Evolutionary conservation across 2,113 vertebrate genomes (phyloP).

Genomic region (Chaetorhynchus papuensis): DNA sequence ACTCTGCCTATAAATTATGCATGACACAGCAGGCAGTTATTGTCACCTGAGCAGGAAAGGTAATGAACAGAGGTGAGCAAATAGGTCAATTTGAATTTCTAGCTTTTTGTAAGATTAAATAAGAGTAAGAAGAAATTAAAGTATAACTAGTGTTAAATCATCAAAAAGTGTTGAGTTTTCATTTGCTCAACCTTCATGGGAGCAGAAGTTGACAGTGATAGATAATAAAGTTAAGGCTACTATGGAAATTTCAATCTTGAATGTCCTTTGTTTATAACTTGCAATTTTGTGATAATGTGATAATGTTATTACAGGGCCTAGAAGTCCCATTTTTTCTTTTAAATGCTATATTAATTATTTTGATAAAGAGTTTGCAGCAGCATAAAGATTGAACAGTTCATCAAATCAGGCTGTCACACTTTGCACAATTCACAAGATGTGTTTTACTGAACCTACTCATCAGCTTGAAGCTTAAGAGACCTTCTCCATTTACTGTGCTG

Average conservation of each 20-base stretch:
- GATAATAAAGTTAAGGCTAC: neutral
- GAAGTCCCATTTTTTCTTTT: neutral
- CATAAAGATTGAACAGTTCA: neutral
- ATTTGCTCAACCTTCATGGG: fast-evolving
- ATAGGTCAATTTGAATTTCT: neutral
- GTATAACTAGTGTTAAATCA: neutral
- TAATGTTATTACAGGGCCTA: neutral
- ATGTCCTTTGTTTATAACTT: neutral
- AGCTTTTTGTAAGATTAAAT: neutral
- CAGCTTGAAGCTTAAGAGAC: neutral
- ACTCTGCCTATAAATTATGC: neutral
- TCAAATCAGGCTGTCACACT: neutral
- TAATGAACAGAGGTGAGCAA: neutral
- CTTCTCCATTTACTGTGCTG: neutral
- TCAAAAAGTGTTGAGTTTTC: neutral
- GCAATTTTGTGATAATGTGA: neutral
- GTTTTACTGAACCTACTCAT: neutral
- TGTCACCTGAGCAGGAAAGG: neutral
- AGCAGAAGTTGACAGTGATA: neutral
- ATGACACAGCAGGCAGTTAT: neutral
- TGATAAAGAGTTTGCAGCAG: neutral
- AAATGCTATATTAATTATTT: neutral
- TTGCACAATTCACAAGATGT: neutral
- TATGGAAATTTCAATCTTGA: neutral
- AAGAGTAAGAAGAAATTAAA: neutral